Percentiles rank a stretch among this genome's conserved stretches.
These are phyloP conservation scores for Caenorhabditis sp. DNA, from an alignment of 2,888 invertebrate genomes.

Conservation along the genomic window DNA sequence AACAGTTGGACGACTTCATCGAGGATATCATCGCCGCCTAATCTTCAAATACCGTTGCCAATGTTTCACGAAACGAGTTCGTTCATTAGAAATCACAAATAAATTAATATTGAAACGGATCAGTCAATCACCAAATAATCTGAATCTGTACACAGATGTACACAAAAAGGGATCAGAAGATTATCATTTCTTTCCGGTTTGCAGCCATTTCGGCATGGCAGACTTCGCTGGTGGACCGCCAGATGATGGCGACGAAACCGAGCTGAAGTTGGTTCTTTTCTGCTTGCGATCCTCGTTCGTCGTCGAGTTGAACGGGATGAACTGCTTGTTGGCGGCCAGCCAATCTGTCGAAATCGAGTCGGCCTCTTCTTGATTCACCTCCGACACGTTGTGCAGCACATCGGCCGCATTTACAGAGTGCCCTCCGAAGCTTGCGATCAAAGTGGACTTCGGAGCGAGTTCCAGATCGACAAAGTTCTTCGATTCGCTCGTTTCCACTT, in stretches of 20 bases:
- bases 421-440: constrained; percentile 51
- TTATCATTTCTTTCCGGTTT: constrained; percentile 29
- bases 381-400: constrained; percentile 22
- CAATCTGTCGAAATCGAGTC: constrained; percentile 36
- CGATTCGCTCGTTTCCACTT: constrained; percentile 32
- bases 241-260: constrained; percentile 12
- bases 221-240: constrained; percentile 49
- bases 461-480: constrained; percentile 68
- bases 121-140: constrained; percentile 7
- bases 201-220: constrained; percentile 55
- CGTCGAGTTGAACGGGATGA: constrained; percentile 51
- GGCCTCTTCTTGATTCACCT: constrained; percentile 18
- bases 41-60: constrained; percentile 4
- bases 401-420: constrained; percentile 24
- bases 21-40: constrained; percentile 48
- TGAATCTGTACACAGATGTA: constrained; percentile 1
- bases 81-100: constrained; percentile 10
- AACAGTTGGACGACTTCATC: constrained; percentile 64
- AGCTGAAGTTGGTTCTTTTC: constrained; percentile 16
- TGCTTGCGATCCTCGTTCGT: constrained; percentile 39
- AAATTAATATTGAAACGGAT: no score
- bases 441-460: constrained; percentile 65
- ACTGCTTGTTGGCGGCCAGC: constrained; percentile 57
- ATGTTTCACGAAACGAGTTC: constrained; percentile 6
- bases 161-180: background rate